phyloP scores from a whole-genome alignment of 2,888 invertebrate species.

The Hirtodrosophila histrioides region DNA sequence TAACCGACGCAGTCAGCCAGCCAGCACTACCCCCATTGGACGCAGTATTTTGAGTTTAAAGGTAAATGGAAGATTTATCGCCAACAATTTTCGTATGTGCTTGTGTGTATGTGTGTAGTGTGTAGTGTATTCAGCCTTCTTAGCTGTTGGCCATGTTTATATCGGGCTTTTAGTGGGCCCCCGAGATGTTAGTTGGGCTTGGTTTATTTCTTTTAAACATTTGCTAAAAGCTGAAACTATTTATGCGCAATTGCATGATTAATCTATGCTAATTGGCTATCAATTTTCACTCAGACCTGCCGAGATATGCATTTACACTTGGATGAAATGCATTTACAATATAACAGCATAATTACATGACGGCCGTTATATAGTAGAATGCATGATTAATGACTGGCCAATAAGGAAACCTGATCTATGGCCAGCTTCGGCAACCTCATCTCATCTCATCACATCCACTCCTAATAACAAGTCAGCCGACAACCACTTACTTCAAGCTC shows the following conservation, averaged over 20 bases:
- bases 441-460: constrained; percentile 17
- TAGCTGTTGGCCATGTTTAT: constrained; percentile 63
- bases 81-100: constrained; percentile 56
- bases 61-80: constrained; percentile 79
- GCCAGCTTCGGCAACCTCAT: constrained; percentile 8
- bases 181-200: constrained; percentile 42
- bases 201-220: constrained; percentile 33
- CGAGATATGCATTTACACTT: constrained; percentile 62
- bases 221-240: constrained; percentile 58
- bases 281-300: constrained; percentile 57
- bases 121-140: constrained; percentile 22
- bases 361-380: constrained; percentile 43
- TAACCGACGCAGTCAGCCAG: constrained; percentile 38
- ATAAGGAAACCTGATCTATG: constrained; percentile 67
- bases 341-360: constrained; percentile 61
- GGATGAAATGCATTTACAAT: constrained; percentile 65
- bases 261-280: constrained; percentile 67
- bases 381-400: constrained; percentile 70
- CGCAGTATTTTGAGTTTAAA: constrained; percentile 77
- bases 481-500: constrained; percentile 23
- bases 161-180: constrained; percentile 74
- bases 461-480: constrained; percentile 43
- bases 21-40: constrained; percentile 49
- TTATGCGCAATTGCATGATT: constrained; percentile 67
- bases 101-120: constrained; percentile 20